Conservation (phyloP, 2,888 invertebrate genomes). For the Cephus pygmeus region DNA sequence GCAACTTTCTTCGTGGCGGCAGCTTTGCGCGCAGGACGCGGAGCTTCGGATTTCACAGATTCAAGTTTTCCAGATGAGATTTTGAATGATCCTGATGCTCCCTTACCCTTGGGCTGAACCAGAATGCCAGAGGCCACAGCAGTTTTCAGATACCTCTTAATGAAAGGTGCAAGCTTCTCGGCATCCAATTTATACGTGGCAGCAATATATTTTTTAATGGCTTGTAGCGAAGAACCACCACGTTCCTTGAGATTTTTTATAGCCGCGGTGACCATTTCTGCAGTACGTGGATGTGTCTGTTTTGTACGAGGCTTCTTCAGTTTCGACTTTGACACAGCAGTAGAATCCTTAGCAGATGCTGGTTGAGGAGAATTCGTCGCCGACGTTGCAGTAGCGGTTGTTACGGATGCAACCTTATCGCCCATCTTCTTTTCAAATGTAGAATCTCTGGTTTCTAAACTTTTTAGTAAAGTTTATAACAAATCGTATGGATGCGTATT, state of each 20-base stretch:
- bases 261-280: conserved; percentile 72
- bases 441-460: background rate
- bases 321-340: conserved; percentile 20
- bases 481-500: background rate
- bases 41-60: conserved; percentile 24
- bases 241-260: conserved; percentile 69
- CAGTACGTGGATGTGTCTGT: conserved; percentile 67
- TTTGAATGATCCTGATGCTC: conserved; percentile 69
- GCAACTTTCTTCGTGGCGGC: conserved; percentile 43
- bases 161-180: conserved; percentile 71
- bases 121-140: conserved; percentile 70
- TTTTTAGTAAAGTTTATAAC: conserved; percentile 6
- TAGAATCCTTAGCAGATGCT: background rate
- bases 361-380: conserved; percentile 1
- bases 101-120: conserved; percentile 71
- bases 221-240: conserved; percentile 71
- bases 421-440: conserved; percentile 9
- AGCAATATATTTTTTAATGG: conserved; percentile 75
- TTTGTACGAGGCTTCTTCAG: conserved; percentile 58
- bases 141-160: conserved; percentile 71
- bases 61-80: conserved; percentile 49
- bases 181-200: conserved; percentile 72
- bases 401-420: conserved; percentile 14
- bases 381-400: conserved; percentile 7
- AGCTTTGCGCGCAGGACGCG: conserved; percentile 40